Evolutionary conservation across 2,888 invertebrate genomes (phyloP), one percentile per base, ranked within the genome.

Genomic region (Mesorhabditis sp.): DNA sequence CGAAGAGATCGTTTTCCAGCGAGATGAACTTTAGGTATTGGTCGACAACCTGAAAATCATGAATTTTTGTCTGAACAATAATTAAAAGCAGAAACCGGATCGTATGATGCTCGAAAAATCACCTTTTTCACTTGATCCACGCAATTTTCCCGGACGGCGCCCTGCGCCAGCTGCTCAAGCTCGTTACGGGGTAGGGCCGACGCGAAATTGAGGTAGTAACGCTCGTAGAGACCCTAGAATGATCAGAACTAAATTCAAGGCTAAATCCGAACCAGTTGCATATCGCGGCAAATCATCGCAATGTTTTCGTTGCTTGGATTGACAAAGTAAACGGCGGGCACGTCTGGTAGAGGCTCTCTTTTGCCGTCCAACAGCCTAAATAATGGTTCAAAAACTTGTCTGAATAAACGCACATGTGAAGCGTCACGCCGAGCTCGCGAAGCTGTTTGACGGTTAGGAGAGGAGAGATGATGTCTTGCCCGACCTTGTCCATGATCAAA

Each of bases 1-100:
- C 83, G 87, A 97, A 99, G 87, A 99, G 90, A 86, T 98, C 96
- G 87, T 98, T 95, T 89, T 99, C 98, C 76, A 99, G 88, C 65
- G 94, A 92, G 81, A 99, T 95, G 84, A 98, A 99, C 88, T 97
- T 97, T 69, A 97, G 90, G 89, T 97, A 98, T 87, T 99, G 98
- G 87, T 99, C 98, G 88, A 91, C 96, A 13, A 98, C 90, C 91
- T 91, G 80, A 42, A 88, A 75, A 62, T 15, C n/a, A 2, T 50
- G 58, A 13, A 50, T 50, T 50, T 50, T 28, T n/a, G 58, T 58
- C 10, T 15, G 28, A 63, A 63, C 7, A n/a, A 15, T 10, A 63
- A 28, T 10, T 7, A 15, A 63, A 63, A 63, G n/a, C n/a, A 15
- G n/a, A 7, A 10, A 7, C 15, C 15, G 13, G 63, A n/a, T 15